Evolutionary conservation across 2,113 vertebrate genomes (phyloP).

Genomic region (Piprites chloris): DNA sequence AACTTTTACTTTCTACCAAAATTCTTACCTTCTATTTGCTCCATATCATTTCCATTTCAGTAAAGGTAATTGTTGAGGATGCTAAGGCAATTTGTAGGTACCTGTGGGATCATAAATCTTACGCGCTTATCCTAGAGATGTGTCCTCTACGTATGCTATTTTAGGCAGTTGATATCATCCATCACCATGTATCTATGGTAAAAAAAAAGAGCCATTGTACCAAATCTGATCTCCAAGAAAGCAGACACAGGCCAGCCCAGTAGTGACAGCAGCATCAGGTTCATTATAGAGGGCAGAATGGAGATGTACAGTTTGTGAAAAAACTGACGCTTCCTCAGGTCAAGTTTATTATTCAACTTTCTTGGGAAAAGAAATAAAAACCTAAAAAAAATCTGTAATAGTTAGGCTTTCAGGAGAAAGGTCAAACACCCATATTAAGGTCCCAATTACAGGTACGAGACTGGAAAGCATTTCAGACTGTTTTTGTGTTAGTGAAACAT

Average conservation of each 20-base stretch:
- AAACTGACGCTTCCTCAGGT: background rate
- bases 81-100: background rate
- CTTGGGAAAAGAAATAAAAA: background rate
- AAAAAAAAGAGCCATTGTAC: background rate
- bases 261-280: background rate
- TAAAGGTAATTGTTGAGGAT: background rate
- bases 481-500: background rate
- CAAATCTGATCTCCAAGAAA: background rate
- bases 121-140: background rate
- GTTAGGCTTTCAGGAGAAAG: background rate
- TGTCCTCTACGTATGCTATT: background rate
- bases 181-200: background rate
- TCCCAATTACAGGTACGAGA: background rate
- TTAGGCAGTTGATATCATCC: background rate
- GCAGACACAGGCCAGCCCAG: background rate
- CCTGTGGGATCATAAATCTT: background rate
- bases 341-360: background rate
- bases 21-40: background rate
- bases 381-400: background rate
- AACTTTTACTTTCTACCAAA: background rate
- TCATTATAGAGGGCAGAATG: background rate
- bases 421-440: background rate
- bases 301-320: background rate
- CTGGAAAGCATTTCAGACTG: background rate
- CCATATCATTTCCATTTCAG: background rate